A percentile compares a stretch with the other conserved stretches of the same genome.
These are phyloP conservation scores for Drosophila triauraria DNA, from an alignment of 1,140 invertebrate genomes.

Conservation along the genomic window DNA sequence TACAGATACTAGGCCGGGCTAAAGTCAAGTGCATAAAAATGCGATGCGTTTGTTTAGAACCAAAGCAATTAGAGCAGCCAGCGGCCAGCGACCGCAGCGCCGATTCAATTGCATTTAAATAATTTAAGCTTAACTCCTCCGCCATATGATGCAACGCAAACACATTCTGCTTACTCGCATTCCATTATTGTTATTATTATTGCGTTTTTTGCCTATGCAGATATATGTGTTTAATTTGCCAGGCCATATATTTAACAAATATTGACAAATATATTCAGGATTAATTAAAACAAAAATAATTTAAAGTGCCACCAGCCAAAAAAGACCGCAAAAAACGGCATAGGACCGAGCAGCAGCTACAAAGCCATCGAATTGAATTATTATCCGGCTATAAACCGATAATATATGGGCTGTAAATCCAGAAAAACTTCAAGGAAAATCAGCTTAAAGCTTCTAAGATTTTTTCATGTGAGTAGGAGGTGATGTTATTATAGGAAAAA, in stretches of 20 bases:
- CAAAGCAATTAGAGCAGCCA: slow-evolving; percentile 48
- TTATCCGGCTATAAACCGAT: slow-evolving; percentile 17
- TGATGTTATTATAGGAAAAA: neutral
- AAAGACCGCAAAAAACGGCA: slow-evolving; percentile 22
- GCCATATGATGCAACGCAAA: slow-evolving; percentile 46
- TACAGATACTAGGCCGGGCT: slow-evolving; percentile 1
- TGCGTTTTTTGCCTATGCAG: slow-evolving; percentile 16
- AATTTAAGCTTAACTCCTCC: slow-evolving; percentile 46
- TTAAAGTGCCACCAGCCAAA: slow-evolving; percentile 20
- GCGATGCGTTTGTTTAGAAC: slow-evolving; percentile 38
- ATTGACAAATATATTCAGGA: slow-evolving; percentile 65
- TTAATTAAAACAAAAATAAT: slow-evolving; percentile 67
- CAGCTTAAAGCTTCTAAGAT: neutral
- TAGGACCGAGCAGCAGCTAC: neutral
- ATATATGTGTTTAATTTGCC: slow-evolving; percentile 29
- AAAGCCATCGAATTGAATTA: slow-evolving; percentile 26
- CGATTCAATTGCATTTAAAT: slow-evolving; percentile 61
- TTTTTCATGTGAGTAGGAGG: neutral
- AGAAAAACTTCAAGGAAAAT: slow-evolving; percentile 9
- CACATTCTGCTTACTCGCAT: slow-evolving; percentile 45
- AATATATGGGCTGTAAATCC: slow-evolving; percentile 6
- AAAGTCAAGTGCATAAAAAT: slow-evolving; percentile 58
- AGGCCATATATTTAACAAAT: slow-evolving; percentile 46
- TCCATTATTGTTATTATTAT: slow-evolving; percentile 52
- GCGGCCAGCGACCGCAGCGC: slow-evolving; percentile 39